Conservation (phyloP, 2,888 invertebrate genomes). For the Drosophila bunnanda region DNA sequence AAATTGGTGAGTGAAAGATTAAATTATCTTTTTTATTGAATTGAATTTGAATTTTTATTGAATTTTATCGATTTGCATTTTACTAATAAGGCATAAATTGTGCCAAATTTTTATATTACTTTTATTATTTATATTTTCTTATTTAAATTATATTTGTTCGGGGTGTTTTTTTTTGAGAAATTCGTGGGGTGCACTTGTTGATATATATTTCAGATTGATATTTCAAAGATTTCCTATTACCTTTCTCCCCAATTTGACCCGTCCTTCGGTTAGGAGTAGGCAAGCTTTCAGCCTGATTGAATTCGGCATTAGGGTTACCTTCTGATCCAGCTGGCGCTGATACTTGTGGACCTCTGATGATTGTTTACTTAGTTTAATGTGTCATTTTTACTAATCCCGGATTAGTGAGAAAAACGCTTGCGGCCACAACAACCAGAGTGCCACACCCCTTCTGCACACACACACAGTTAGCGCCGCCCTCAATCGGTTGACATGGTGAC, state of each 20-base stretch:
- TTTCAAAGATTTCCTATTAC: neutral
- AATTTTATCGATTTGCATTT: too few species aligned
- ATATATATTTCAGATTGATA: neutral
- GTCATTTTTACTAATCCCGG: constrained; percentile 65
- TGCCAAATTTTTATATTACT: too few species aligned
- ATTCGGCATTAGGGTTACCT: constrained; percentile 6
- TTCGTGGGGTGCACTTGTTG: too few species aligned
- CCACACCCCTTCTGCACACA: neutral
- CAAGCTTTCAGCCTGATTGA: constrained; percentile 15
- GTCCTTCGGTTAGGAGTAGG: neutral
- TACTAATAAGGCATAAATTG: too few species aligned
- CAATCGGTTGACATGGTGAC: constrained; percentile 58
- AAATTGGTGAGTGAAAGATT: too few species aligned
- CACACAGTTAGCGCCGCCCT: neutral
- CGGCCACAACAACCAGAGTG: constrained; percentile 40
- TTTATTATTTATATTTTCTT: too few species aligned
- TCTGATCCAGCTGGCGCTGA: constrained; percentile 8
- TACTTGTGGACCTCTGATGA: constrained; percentile 3
- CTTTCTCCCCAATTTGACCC: too few species aligned
- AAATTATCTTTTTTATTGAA: too few species aligned
- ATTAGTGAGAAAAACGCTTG: constrained; percentile 63
- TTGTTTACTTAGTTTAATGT: constrained; percentile 66
- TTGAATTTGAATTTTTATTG: too few species aligned
- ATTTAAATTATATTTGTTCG: too few species aligned
- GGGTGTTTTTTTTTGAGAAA: too few species aligned